These are phyloP conservation scores for Chrysocyon brachyurus DNA, from an alignment of 2,797 vertebrate genomes.

Conservation along the genomic window DNA sequence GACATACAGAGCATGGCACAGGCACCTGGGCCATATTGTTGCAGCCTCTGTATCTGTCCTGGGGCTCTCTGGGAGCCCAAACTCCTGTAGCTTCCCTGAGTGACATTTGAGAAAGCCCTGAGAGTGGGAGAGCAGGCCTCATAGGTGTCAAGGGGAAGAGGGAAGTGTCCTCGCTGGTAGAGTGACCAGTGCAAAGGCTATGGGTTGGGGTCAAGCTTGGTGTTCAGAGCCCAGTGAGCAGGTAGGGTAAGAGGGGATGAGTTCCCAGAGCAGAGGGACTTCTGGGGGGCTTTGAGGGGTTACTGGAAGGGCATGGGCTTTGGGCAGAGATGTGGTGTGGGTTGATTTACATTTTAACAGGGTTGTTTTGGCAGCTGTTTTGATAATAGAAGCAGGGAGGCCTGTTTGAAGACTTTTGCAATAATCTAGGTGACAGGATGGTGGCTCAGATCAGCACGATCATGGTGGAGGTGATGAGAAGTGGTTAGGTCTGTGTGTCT, in stretches of 20 bases:
- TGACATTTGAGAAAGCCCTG: not conserved
- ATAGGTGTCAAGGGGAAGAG: not conserved
- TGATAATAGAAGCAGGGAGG: not conserved
- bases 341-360: not conserved
- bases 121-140: not conserved
- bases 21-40: rapidly evolving
- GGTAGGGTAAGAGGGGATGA: no score
- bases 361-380: not conserved
- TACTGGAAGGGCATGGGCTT: not conserved
- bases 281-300: no score
- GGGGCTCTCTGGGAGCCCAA: not conserved
- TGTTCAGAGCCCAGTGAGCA: not conserved
- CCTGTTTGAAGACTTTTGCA: not conserved
- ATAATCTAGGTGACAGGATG: not conserved
- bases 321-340: not conserved
- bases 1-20: rapidly evolving
- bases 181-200: not conserved
- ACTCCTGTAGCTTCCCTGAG: not conserved
- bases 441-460: not conserved
- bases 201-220: not conserved
- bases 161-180: not conserved
- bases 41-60: not conserved
- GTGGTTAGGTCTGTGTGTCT: not conserved
- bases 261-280: not conserved
- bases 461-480: rapidly evolving